Evolutionary conservation across 2,888 invertebrate genomes (phyloP), one percentile per base, ranked within the genome.

Genomic region (Catocala nupta): DNA sequence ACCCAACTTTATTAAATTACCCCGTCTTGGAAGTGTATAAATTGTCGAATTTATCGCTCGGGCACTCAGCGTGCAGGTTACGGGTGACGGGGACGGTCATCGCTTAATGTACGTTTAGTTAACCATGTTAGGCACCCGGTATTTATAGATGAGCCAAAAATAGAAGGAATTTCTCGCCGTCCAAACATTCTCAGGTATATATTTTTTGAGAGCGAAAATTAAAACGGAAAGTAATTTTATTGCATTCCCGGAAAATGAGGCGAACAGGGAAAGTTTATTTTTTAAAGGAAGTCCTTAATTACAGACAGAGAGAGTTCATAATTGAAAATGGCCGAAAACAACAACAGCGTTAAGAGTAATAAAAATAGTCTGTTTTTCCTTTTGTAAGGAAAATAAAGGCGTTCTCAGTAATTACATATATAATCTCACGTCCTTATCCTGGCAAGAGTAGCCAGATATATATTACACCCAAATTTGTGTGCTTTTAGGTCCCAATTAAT

Each of bases 1-100:
- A 81, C 81, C 81, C 79, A 76, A 84, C 80, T 84, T 83, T 86
- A 88, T 88, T 85, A 87, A 86, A 87, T 87, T 85, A 86, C 80
- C 63, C 77, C 65, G 77, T 81, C 84, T 87, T 80, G 80, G 78
- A 80, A 85, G 85, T 86, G 81, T 86, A 84, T 88, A 90, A 90
- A 87, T 86, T 84, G 82, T 77, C 73, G 75, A 87, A 89, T 88
- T 89, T 88, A 88, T 84, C 73, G 82, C 77, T 69, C 12, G 70
- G 72, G 65, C 62, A 65, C 76, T 73, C 55, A 63, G 61, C 71
- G 71, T 78, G 71, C 74, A 63, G 57, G 68, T 72, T 68, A 70
- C 57, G 59, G 59, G 63, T 69, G 63, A 69, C 63, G 73, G 59
- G 42, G 75, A 56, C 75, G 82, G 80, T 77, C 81, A 80, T 71